Conservation (phyloP, 2,113 vertebrate genomes). For the Microcebus ravelobensis region DNA sequence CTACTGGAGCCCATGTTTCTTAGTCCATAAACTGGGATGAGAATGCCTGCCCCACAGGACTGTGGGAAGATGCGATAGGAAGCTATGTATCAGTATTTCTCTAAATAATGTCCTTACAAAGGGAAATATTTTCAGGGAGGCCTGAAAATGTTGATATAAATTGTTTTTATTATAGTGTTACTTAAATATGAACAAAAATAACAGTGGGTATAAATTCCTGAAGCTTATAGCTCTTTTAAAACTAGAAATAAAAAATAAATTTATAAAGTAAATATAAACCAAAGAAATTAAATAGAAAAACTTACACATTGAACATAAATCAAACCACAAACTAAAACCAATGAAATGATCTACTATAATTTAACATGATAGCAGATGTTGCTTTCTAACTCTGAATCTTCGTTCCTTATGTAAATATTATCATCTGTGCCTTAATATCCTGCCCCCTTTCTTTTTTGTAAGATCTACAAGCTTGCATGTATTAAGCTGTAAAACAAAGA, state of each 20-base stretch:
- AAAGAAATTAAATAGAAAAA: neutral
- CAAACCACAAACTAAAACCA: neutral
- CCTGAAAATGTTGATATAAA: neutral
- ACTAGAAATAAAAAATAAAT: slow-evolving; percentile 38
- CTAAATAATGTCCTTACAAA: neutral
- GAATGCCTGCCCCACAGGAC: neutral
- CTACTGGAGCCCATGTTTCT: neutral
- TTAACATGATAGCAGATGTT: neutral
- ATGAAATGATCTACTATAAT: neutral
- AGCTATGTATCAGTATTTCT: neutral
- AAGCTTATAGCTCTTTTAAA: neutral
- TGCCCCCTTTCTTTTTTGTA: neutral
- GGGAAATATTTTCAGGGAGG: neutral
- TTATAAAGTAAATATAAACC: neutral
- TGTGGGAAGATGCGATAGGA: neutral
- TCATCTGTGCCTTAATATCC: neutral
- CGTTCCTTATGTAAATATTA: neutral
- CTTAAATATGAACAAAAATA: slow-evolving; percentile 36
- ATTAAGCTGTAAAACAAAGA: neutral
- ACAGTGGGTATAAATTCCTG: neutral
- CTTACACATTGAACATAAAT: neutral
- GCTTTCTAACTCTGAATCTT: neutral
- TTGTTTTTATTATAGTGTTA: neutral
- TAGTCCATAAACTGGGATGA: neutral
- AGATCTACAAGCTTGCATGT: neutral